Evolutionary conservation across 2,113 vertebrate genomes (phyloP), one percentile per base, ranked within the genome.

Genomic region (Euleptes europaea): DNA sequence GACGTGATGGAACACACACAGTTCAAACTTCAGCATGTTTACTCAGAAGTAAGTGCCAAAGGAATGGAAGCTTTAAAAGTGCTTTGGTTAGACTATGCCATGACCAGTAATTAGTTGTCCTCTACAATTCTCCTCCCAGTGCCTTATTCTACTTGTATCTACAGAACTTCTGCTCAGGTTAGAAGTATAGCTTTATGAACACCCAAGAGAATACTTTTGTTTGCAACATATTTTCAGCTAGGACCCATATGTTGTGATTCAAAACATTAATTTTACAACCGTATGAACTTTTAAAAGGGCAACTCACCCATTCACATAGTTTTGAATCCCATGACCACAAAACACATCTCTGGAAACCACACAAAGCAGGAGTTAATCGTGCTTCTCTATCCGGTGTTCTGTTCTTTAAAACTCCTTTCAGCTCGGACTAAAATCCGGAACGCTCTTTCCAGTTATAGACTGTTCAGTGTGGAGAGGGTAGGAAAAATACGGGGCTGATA

Each of bases 361-460:
- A 21, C 8, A 13, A 13, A 49, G 84, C 82, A 82, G 80, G 49
- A 4, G 26, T 69, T 69, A 54, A 71, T 38, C 49, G 71, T 1
- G 8, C 78, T 76, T 72, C 35, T 0, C 0, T 44, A 44, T 21
- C 12, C 0, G 0, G 0, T 11, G 0, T 4, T 28, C 47, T 1
- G 1, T 57, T 57, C 23, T 57, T 21, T 6, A 10, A 13, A 2
- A 5, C 80, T 47, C 70, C 84, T 76, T 90, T 99, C 97, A 98
- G 90, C 97, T 98, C 94, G 98, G 98, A 77, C 95, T 94, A 84
- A 98, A 98, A 88, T 99, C 98, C 0, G 97, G 95, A 76, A 98
- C 98, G 90, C 95, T 96, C 90, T 99, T 99, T 86, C 96, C 95
- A 0, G 94, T 90, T 1, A 96, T 44, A 7, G 97, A 96, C n/a